Percentiles rank a stretch among this genome's conserved stretches.
Conservation (phyloP, 2,888 invertebrate species). For the Pseudolycoriella hygida region DNA sequence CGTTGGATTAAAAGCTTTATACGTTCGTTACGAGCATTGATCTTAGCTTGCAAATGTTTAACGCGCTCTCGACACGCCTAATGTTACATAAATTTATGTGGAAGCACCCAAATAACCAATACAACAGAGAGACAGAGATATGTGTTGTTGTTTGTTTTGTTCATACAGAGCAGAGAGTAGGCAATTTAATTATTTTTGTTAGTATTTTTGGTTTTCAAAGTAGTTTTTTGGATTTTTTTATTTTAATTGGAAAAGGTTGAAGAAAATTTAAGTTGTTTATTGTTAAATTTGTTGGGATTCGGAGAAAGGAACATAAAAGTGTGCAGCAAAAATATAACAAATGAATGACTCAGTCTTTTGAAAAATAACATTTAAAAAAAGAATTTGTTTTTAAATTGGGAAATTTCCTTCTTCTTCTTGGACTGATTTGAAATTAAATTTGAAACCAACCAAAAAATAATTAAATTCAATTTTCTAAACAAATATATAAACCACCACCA, state of each 20-base stretch:
- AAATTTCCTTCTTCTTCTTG: background rate
- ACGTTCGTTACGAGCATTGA: constrained; percentile 72
- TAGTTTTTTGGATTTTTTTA: background rate
- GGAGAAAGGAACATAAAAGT: background rate
- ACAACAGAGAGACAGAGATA: background rate
- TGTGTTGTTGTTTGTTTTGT: background rate
- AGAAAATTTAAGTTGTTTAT: background rate
- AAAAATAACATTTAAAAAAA: background rate
- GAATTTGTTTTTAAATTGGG: background rate
- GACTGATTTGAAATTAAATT: too few species aligned
- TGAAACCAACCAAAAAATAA: background rate
- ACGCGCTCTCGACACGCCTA: constrained; percentile 75
- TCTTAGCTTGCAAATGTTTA: constrained; percentile 72
- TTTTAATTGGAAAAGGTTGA: background rate
- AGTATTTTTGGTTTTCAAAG: too few species aligned
- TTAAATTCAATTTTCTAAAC: background rate
- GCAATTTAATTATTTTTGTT: background rate
- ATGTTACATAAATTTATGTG: background rate
- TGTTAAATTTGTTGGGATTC: background rate
- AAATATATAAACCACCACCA: background rate
- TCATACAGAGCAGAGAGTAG: background rate
- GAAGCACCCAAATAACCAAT: constrained; percentile 1
- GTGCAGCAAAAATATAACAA: constrained; percentile 1
- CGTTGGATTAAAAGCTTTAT: constrained; percentile 74
- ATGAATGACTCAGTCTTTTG: background rate